A percentile compares a stretch with the other conserved stretches of the same genome.
Conservation (phyloP, 2,113 vertebrate species). For the Cervus canadensis region DNA sequence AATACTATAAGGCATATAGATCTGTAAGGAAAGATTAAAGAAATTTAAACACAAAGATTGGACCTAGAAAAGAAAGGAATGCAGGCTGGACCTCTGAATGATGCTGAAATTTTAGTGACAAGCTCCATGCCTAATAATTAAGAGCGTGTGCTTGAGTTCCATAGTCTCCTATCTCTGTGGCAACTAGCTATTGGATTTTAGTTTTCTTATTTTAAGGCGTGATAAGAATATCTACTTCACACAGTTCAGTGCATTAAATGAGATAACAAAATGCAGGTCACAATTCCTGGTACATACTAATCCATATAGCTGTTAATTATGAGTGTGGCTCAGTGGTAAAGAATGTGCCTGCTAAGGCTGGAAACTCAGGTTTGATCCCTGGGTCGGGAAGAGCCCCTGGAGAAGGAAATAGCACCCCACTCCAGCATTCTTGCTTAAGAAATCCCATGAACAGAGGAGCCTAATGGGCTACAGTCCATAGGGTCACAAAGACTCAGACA, state of each 20-base stretch:
- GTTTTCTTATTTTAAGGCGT: constrained; percentile 2
- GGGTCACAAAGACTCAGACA: background rate
- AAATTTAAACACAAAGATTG: background rate
- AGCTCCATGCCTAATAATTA: background rate
- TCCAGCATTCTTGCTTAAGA: background rate
- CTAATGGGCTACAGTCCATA: background rate
- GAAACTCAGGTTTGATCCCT: background rate
- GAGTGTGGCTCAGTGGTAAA: background rate
- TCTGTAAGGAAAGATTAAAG: background rate
- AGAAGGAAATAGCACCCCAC: background rate
- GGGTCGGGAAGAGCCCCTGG: background rate
- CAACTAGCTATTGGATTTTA: background rate
- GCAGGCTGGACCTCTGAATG: background rate
- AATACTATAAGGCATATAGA: background rate
- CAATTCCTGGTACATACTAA: constrained; percentile 2
- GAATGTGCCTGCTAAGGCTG: background rate
- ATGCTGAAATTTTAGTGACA: background rate
- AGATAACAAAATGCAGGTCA: constrained; percentile 26
- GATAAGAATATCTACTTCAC: constrained; percentile 32
- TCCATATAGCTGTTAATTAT: background rate
- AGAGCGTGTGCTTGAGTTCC: background rate
- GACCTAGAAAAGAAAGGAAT: background rate
- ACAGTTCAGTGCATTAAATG: background rate
- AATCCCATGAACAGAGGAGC: background rate
- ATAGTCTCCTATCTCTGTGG: background rate